Conservation (phyloP, 1,140 invertebrate species). For the Brachionus paranguensis region DNA sequence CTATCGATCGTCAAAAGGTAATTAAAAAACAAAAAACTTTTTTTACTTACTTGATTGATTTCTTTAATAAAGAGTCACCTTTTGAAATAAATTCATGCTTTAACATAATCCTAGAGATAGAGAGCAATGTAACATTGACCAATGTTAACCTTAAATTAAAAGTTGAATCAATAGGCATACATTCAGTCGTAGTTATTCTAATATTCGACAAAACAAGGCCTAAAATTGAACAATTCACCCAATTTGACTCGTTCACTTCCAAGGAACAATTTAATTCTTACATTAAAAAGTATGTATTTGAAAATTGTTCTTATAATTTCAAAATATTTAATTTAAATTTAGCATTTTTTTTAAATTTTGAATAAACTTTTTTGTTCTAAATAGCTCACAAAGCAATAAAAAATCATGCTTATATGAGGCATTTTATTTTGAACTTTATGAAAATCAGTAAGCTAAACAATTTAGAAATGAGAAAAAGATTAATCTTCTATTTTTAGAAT, state of each 20-base stretch:
- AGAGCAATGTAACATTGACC: neutral
- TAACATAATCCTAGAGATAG: neutral
- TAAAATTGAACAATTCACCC: neutral
- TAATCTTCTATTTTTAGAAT: neutral
- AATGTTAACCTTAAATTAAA: constrained; percentile 10
- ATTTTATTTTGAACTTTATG: constrained; percentile 25
- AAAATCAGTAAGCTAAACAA: constrained; percentile 14
- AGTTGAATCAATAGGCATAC: neutral
- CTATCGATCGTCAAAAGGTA: neutral
- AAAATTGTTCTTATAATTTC: too few relatives aligned
- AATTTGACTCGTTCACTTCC: neutral
- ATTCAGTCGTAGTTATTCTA: neutral
- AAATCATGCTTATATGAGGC: neutral
- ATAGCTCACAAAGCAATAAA: neutral
- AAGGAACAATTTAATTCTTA: constrained; percentile 2
- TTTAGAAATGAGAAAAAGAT: neutral
- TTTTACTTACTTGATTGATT: neutral
- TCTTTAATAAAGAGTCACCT: neutral
- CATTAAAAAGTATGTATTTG: neutral
- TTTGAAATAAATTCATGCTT: neutral
- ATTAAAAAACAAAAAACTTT: neutral
- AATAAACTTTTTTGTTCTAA: neutral
- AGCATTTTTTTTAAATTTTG: neutral
- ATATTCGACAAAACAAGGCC: neutral
- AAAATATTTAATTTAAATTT: neutral